phyloP scores from a whole-genome alignment of 2,113 vertebrate genomes.

The Agapornis roseicollis region DNA sequence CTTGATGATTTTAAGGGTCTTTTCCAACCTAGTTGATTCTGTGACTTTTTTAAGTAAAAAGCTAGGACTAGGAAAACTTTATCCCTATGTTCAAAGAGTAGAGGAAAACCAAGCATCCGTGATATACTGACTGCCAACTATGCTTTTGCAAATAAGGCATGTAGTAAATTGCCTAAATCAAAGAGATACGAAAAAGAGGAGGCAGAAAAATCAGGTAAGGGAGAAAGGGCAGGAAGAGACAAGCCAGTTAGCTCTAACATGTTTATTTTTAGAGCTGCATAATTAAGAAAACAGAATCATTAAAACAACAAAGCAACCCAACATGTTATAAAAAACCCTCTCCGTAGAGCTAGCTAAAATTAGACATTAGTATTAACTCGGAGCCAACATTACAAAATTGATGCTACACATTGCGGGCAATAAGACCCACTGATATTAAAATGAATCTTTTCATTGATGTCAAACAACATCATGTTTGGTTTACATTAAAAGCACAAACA shows the following conservation, averaged over 20 bases:
- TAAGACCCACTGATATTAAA: neutral
- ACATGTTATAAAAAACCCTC: neutral
- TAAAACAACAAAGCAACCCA: neutral
- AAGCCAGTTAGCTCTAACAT: neutral
- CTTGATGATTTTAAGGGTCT: neutral
- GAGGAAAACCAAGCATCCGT: neutral
- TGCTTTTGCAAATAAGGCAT: neutral
- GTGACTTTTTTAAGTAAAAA: neutral
- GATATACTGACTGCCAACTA: neutral
- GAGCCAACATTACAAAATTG: neutral
- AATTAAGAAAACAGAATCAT: neutral
- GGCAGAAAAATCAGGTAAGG: neutral
- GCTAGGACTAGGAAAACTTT: neutral
- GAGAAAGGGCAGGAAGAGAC: neutral
- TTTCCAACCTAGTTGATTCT: neutral
- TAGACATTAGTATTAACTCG: neutral
- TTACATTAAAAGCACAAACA: neutral
- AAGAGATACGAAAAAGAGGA: neutral
- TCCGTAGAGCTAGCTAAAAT: neutral
- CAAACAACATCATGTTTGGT: neutral
- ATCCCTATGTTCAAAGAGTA: neutral
- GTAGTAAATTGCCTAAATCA: neutral
- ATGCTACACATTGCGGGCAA: neutral
- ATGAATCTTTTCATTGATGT: neutral
- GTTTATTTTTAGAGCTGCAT: neutral